Evolutionary conservation across 2,888 invertebrate species (phyloP).

Genomic region (Lasioglossum lativentre): DNA sequence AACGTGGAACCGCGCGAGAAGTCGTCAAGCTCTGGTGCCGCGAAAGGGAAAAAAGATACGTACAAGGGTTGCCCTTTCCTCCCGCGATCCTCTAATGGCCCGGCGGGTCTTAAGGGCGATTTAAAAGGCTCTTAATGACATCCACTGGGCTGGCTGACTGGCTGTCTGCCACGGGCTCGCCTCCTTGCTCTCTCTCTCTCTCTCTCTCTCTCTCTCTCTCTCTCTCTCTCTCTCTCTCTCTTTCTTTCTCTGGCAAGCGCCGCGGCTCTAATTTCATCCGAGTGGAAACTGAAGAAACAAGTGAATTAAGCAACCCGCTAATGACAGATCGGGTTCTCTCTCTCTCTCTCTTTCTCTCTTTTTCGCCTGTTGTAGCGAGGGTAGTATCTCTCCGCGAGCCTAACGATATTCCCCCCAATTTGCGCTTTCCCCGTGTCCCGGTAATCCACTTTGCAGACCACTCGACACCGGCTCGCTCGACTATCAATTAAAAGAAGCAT

Average conservation of each 20-base stretch:
- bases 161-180: constrained; percentile 40
- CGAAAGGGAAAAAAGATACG: constrained; percentile 75
- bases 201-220: constrained; percentile 17
- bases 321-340: constrained; percentile 81
- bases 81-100: constrained; percentile 81
- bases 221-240: constrained; percentile 34
- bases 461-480: constrained; percentile 34
- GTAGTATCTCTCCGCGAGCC: constrained; percentile 30
- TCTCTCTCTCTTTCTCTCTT: constrained; percentile 6
- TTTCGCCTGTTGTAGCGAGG: constrained; percentile 22
- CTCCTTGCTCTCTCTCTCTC: constrained; percentile 51
- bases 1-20: constrained; percentile 64
- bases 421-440: constrained; percentile 59
- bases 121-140: constrained; percentile 85
- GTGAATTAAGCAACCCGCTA: constrained; percentile 82
- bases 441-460: constrained; percentile 63
- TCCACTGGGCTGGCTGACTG: constrained; percentile 73
- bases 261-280: constrained; percentile 80
- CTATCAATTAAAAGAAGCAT: constrained; percentile 48
- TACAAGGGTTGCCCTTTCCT: constrained; percentile 81
- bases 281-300: constrained; percentile 84
- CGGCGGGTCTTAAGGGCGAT: constrained; percentile 82
- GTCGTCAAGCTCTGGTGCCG: constrained; percentile 25
- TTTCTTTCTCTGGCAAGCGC: constrained; percentile 24
- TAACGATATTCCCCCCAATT: constrained; percentile 70